phyloP scores from a whole-genome alignment of 2,888 invertebrate genomes.

The Mythimna impura region DNA sequence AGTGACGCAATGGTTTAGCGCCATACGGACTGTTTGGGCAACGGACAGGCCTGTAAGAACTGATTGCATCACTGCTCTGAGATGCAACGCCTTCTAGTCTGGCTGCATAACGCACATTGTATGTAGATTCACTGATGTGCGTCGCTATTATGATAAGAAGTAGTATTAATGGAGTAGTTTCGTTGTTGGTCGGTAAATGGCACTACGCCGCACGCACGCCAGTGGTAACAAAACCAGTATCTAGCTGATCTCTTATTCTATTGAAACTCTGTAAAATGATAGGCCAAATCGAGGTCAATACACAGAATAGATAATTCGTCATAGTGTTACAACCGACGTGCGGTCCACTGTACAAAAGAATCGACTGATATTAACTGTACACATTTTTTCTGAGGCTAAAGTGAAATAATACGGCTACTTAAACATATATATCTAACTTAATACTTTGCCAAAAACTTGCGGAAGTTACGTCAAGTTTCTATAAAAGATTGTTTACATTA shows the following conservation, averaged over 20 bases:
- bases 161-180: background rate
- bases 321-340: background rate
- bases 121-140: conserved; percentile 36
- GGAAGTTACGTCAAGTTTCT: conserved; percentile 32
- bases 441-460: background rate
- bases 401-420: background rate
- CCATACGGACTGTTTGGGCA: conserved; percentile 76
- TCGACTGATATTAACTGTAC: background rate
- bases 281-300: background rate
- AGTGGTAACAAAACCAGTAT: background rate
- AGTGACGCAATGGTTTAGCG: conserved; percentile 76
- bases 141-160: conserved; percentile 22
- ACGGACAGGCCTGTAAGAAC: conserved; percentile 68
- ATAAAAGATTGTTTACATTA: conserved; percentile 52
- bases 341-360: background rate
- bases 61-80: conserved; percentile 72
- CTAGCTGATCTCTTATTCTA: background rate
- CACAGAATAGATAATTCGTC: conserved; percentile 1
- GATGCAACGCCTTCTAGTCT: conserved; percentile 54
- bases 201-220: background rate
- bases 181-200: no score
- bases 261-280: background rate
- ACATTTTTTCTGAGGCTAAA: background rate
- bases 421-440: conserved; percentile 2
- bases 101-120: conserved; percentile 34